Evolutionary conservation across 2,113 vertebrate genomes (phyloP).

Genomic region (Ameiurus melas): DNA sequence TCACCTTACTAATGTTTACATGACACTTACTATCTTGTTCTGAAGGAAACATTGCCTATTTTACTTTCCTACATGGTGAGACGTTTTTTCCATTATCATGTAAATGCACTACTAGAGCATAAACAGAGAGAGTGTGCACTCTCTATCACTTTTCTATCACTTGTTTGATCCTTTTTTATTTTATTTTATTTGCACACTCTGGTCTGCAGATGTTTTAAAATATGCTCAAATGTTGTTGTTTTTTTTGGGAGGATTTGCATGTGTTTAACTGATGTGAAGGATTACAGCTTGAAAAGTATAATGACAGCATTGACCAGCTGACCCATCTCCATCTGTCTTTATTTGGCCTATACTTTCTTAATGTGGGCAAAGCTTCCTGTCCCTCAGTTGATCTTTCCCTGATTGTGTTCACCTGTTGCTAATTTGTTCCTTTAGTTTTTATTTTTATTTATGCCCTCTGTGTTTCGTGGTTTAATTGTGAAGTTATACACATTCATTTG

Average conservation of each 20-base stretch:
- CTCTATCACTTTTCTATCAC: background rate
- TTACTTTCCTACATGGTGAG: background rate
- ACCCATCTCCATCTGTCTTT: background rate
- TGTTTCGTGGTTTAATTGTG: background rate
- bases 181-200: background rate
- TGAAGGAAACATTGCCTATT: background rate
- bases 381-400: background rate
- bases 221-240: background rate
- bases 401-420: background rate
- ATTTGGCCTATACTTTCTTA: background rate
- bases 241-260: background rate
- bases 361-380: background rate
- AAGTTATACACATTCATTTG: background rate
- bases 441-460: background rate
- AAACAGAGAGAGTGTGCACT: background rate
- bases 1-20: slow-evolving; percentile 25
- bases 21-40: background rate
- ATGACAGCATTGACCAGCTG: background rate
- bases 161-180: background rate
- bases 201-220: slow-evolving; percentile 15
- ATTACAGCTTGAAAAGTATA: background rate
- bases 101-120: background rate
- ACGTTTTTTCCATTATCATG: background rate
- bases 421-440: slow-evolving; percentile 11
- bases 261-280: background rate